Evolutionary conservation across 2,113 vertebrate species (phyloP), one percentile per base, ranked within the genome.

Genomic region (Chionomys nivalis): DNA sequence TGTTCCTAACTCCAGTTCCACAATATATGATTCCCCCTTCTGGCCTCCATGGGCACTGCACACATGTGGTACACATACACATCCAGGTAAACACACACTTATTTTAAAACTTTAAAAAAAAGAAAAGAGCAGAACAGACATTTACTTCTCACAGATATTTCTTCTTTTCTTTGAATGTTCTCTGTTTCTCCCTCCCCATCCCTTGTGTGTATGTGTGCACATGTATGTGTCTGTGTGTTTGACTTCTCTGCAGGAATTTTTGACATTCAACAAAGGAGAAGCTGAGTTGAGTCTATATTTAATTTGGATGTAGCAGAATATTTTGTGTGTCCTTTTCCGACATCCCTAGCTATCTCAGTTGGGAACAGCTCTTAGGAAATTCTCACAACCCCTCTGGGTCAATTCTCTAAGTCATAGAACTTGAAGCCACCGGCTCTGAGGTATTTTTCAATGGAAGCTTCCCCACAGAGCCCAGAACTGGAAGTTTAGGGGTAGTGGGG

Each of bases 181-280:
- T 24, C 47, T 87, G 2, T 65, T 19, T 75, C 4, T 31, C 21
- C 58, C 0, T 81, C 31, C 58, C 47, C 17, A 17, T 7, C 2
- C 36, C 33, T 42, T 58, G 10, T 61, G 10, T 58, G 52, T 82
- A 11, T 82, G 52, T 58, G 33, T 83, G 79, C 39, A 24, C 28
- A n/a, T 70, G 68, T 70, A 33, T 73, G 72, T 73, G 72, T 75
- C 21, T 75, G n/a, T 76, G 73, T 76, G 39, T 77, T 42, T 76
- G 63, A 39, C 52, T 76, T 77, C 61, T 52, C 28, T 87, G 42
- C 10, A 85, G 28, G 28, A 55, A 58, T 68, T 36, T 92, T 63
- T 63, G 47, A 87, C 77, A 90, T 86, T 75, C 61, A 61, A 1
- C 89, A 68, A 91, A 93, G 42, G n/a, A 52, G 49, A 94, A 96